phyloP scores from a whole-genome alignment of 2,888 invertebrate genomes.

The Scaptomyza tumidula region DNA sequence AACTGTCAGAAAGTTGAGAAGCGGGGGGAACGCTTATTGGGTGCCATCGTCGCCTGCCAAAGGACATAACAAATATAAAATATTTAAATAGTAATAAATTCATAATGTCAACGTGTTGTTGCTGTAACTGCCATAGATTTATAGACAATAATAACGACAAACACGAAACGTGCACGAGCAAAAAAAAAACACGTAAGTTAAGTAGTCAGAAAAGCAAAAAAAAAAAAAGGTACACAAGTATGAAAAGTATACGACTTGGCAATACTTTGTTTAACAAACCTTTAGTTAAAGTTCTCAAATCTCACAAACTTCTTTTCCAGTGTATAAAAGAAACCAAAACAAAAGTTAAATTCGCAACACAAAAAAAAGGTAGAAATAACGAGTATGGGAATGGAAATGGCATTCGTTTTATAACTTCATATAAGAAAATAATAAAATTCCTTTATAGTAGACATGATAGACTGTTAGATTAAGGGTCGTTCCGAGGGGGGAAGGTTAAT shows the following conservation, averaged over 20 bases:
- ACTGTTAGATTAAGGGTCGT: conserved; percentile 34
- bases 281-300: no score
- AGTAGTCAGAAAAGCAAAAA: conserved; percentile 61
- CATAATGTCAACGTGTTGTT: conserved; percentile 82
- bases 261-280: background rate
- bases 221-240: background rate
- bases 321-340: conserved; percentile 19
- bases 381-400: conserved; percentile 9
- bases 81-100: conserved; percentile 83
- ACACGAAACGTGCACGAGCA: conserved; percentile 64
- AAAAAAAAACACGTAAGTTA: conserved; percentile 44
- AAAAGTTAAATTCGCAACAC: conserved; percentile 6
- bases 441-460: conserved; percentile 77
- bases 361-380: conserved; percentile 2
- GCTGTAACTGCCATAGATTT: conserved; percentile 72
- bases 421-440: conserved; percentile 69
- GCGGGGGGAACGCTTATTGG: conserved; percentile 57
- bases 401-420: conserved; percentile 66
- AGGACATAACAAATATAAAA: conserved; percentile 80
- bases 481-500: conserved; percentile 30
- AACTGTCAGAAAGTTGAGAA: conserved; percentile 21
- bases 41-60: conserved; percentile 78
- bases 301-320: background rate
- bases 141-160: conserved; percentile 77
- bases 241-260: background rate